phyloP scores from a whole-genome alignment of 1,140 invertebrate genomes.

The Trichogramma pretiosum region DNA sequence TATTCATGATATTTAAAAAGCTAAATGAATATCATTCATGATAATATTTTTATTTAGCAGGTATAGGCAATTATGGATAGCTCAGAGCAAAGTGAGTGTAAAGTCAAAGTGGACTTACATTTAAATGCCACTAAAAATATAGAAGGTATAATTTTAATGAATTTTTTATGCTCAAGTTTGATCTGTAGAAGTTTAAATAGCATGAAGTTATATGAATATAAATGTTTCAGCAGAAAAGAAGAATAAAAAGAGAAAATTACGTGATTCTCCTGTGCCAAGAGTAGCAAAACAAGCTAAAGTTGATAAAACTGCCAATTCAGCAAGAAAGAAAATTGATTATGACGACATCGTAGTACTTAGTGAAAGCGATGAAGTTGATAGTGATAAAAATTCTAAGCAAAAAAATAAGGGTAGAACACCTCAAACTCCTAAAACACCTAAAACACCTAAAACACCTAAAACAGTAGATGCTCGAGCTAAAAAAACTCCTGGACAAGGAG shows the following conservation, averaged over 20 bases:
- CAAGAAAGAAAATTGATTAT: constrained; percentile 5
- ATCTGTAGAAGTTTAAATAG: no score
- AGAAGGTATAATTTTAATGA: no score
- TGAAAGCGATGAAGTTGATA: not conserved
- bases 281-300: constrained; percentile 33
- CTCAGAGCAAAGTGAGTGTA: no score
- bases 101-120: no score
- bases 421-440: not conserved
- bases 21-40: no score
- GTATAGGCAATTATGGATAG: no score
- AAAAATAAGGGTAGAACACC: constrained; percentile 5
- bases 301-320: constrained; percentile 27
- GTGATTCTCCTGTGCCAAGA: constrained; percentile 23
- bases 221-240: not conserved
- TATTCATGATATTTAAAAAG: no score
- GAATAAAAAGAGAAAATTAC: constrained; percentile 37
- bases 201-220: no score
- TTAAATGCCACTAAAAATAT: no score
- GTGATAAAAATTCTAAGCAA: constrained; percentile 13
- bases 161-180: no score
- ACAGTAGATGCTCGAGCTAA: constrained; percentile 3
- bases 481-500: constrained; percentile 11
- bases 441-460: not conserved
- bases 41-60: no score
- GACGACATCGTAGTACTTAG: constrained; percentile 11